phyloP scores from a whole-genome alignment of 1,140 invertebrate species.

The Drosophila nebulosa region DNA sequence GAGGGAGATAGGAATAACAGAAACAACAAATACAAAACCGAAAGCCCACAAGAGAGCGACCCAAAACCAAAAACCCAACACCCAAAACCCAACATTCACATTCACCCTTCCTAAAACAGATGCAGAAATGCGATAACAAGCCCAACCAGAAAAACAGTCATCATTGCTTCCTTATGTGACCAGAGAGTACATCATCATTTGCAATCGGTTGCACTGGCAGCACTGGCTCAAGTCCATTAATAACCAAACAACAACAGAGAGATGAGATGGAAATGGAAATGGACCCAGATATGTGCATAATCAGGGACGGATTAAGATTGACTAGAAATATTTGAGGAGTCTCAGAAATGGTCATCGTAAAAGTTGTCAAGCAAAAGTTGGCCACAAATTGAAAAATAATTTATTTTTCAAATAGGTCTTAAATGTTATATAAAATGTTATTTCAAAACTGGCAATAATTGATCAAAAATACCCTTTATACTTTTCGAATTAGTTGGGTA shows the following conservation, averaged over 20 bases:
- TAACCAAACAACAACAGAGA: conserved; percentile 33
- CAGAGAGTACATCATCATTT: conserved; percentile 6
- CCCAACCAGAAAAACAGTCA: conserved; percentile 10
- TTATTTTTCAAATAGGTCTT: no score
- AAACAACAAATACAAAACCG: conserved; percentile 19
- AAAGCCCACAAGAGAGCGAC: background rate
- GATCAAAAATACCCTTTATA: no score
- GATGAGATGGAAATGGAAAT: conserved; percentile 10
- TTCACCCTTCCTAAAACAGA: conserved; percentile 31
- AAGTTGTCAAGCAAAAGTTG: conserved; percentile 3
- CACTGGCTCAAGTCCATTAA: conserved; percentile 14
- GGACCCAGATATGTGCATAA: background rate
- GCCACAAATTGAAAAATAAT: no score
- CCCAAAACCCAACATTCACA: conserved; percentile 5
- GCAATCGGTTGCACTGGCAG: conserved; percentile 4
- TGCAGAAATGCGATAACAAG: conserved; percentile 56
- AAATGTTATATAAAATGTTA: no score
- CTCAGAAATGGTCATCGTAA: background rate
- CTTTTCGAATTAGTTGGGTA: no score
- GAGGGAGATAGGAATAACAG: background rate
- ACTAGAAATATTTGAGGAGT: background rate
- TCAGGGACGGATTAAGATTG: background rate
- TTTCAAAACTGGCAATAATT: no score
- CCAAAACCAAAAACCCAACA: background rate
- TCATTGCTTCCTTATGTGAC: conserved; percentile 42